A percentile compares a stretch with the other conserved stretches of the same genome.
Conservation (phyloP, 2,888 invertebrate genomes). For the Cataglyphis cursor region DNA sequence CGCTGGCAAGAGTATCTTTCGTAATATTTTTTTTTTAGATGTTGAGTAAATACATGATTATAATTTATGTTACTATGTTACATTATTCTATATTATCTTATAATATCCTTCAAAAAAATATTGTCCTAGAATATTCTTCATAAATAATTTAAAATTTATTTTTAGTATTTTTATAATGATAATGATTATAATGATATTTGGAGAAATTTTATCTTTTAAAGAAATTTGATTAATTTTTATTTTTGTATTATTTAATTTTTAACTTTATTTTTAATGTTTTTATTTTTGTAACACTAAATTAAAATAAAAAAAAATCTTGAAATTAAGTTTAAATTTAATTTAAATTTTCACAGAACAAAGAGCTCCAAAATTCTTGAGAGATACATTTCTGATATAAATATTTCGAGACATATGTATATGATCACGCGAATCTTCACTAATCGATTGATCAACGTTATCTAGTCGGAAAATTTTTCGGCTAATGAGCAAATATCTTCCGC, state of each 20-base stretch:
- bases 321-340: neutral
- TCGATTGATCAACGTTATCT: constrained; percentile 31
- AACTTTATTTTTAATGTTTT: neutral
- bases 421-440: constrained; percentile 13
- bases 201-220: neutral
- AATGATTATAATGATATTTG: neutral
- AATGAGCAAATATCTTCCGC: constrained; percentile 56
- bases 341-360: neutral
- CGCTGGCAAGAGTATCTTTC: neutral
- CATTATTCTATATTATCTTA: neutral
- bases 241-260: neutral
- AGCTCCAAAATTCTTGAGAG: neutral
- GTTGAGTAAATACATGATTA: neutral
- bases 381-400: neutral
- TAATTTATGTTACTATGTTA: neutral
- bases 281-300: neutral
- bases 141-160: neutral
- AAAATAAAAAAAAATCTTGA: neutral
- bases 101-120: neutral
- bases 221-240: neutral
- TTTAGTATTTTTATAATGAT: neutral
- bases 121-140: neutral
- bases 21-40: neutral
- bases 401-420: neutral
- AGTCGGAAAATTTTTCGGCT: constrained; percentile 37